These are phyloP conservation scores for Lampris megalopsis DNA, from an alignment of 2,113 vertebrate genomes.

Conservation along the genomic window DNA sequence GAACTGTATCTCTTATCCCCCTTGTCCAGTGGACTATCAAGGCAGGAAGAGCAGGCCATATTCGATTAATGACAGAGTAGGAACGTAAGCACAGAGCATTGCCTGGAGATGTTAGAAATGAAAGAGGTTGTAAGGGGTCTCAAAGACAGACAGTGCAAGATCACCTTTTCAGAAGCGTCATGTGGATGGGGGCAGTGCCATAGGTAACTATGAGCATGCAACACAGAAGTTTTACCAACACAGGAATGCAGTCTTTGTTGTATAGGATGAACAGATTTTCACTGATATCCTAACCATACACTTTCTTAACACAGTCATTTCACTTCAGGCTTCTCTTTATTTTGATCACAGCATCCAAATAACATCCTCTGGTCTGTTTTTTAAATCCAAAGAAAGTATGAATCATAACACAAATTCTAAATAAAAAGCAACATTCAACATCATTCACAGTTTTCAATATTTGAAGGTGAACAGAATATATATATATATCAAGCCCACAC, in stretches of 20 bases:
- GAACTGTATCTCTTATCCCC: slow-evolving; percentile 57
- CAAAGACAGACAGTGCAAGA: neutral
- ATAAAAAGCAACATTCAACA: slow-evolving; percentile 32
- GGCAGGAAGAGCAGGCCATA: slow-evolving; percentile 23
- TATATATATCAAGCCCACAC: slow-evolving; percentile 36
- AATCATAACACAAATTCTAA: slow-evolving; percentile 37
- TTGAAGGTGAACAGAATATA: slow-evolving; percentile 55
- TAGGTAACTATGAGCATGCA: slow-evolving; percentile 34
- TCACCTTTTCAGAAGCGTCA: neutral
- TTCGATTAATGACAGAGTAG: slow-evolving; percentile 2
- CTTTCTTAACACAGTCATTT: slow-evolving; percentile 56
- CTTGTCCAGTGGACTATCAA: slow-evolving; percentile 56
- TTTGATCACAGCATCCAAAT: slow-evolving; percentile 60
- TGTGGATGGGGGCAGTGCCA: neutral
- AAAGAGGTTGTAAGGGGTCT: neutral
- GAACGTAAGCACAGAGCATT: neutral
- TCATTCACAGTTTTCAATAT: slow-evolving; percentile 71
- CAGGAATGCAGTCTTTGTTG: slow-evolving; percentile 76
- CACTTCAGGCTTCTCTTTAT: slow-evolving; percentile 46
- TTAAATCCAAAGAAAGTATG: slow-evolving; percentile 2
- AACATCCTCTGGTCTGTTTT: slow-evolving; percentile 36
- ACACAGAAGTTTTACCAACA: slow-evolving; percentile 73
- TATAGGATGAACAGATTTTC: slow-evolving; percentile 39
- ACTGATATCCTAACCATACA: slow-evolving; percentile 36
- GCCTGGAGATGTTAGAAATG: neutral